A percentile compares a stretch with the other conserved stretches of the same genome.
Evolutionary conservation across 2,888 invertebrate species (phyloP).

Genomic region (Agrotis puta): DNA sequence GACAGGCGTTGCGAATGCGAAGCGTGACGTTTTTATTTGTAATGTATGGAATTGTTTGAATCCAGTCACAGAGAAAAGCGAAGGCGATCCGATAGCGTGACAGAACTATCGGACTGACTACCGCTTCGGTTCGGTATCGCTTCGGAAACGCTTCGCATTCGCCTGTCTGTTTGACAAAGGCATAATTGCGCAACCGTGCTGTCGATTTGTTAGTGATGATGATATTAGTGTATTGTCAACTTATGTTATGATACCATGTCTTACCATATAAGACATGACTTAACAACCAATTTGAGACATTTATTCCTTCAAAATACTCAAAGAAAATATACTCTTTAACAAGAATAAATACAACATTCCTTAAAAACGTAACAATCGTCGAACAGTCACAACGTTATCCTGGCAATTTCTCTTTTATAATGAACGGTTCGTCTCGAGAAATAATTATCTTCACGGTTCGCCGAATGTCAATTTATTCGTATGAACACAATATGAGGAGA

Average conservation of each 20-base stretch:
- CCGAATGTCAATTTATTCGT: constrained; percentile 54
- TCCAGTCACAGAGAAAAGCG: no score
- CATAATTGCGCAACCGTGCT: no score
- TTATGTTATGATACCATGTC: neutral
- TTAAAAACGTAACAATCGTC: constrained; percentile 22
- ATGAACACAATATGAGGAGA: constrained; percentile 37
- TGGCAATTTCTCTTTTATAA: constrained; percentile 43
- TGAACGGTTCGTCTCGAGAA: constrained; percentile 40
- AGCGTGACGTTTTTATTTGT: no score
- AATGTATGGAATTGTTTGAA: no score
- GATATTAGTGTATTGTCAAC: neutral
- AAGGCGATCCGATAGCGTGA: no score
- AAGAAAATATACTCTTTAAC: constrained; percentile 12
- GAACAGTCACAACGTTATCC: constrained; percentile 25
- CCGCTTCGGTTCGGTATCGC: no score
- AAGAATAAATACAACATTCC: constrained; percentile 12
- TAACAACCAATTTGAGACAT: neutral
- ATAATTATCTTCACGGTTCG: constrained; percentile 58
- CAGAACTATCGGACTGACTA: no score
- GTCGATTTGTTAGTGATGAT: no score
- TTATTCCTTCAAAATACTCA: neutral
- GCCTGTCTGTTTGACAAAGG: no score
- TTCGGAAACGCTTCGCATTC: no score
- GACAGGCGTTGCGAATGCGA: no score
- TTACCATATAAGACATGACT: neutral